Conservation (phyloP, 2,113 vertebrate genomes). For the Microtus pennsylvanicus region DNA sequence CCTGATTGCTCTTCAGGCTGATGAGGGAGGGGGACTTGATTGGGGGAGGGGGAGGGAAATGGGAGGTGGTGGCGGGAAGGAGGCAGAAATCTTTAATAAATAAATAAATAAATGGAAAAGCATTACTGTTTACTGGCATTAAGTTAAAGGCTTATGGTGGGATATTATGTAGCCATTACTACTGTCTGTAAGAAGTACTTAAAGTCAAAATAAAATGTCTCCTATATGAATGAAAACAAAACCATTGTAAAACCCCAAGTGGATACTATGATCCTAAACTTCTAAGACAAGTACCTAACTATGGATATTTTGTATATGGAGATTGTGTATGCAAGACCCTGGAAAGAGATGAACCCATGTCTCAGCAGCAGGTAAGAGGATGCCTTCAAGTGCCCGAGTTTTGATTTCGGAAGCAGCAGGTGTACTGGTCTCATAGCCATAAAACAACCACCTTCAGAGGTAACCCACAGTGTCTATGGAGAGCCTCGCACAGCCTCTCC, state of each 20-base stretch:
- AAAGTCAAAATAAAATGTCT: not conserved
- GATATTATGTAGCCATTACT: no score
- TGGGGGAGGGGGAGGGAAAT: no score
- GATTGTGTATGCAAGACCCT: fast-evolving
- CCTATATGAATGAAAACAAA: not conserved
- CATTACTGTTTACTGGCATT: fast-evolving
- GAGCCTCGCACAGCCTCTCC: fast-evolving
- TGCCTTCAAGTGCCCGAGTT: fast-evolving
- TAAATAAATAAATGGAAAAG: no score
- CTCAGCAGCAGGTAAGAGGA: fast-evolving
- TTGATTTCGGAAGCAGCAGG: not conserved
- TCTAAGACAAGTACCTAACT: not conserved
- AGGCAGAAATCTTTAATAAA: no score
- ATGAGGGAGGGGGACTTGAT: no score
- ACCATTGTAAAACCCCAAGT: not conserved
- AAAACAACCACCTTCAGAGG: fast-evolving
- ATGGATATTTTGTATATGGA: fast-evolving
- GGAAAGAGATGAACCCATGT: fast-evolving
- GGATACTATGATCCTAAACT: fast-evolving
- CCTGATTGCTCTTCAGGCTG: no score
- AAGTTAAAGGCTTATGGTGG: fast-evolving
- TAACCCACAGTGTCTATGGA: fast-evolving
- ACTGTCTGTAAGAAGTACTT: not conserved
- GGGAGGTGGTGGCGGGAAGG: no score
- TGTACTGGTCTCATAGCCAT: no score